Base-by-base conservation (phyloP, 2,797 vertebrate genomes). In the Menidia menidia region DNA sequence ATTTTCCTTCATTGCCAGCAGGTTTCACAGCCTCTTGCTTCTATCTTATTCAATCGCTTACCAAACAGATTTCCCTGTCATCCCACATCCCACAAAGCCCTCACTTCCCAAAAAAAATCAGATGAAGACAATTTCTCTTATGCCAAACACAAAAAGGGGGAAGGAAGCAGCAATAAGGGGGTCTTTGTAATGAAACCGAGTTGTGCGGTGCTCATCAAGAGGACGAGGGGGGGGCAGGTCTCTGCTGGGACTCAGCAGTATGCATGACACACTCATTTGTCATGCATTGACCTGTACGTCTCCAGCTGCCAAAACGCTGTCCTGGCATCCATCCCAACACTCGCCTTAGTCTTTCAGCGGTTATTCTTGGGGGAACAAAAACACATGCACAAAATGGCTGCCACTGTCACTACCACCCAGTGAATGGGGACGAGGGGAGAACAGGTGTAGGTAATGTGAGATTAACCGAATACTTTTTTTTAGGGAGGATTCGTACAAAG, bases 261-360 rank as follows among this genome's bases (percentile, higher is more conserved):
- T 78, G 81, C 80, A 71, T 80, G 85, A 89, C 89, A 89, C 78
- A 67, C 81, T 92, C 87, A 82, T 91, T 89, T 88, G 81, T 92
- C 88, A 91, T 88, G 85, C 83, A 76, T 68, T 73, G 77, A 73
- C 71, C 86, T 71, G 75, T 33, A 39, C 14, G 42, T 80, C 63
- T 63, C 25, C 80, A 66, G 64, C 79, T 88, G 86, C 90, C 89
- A 91, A 90, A 77, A 80, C 3, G 7, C 81, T 65, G 72, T 84
- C 75, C 78, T 91, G 89, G 89, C 88, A 79, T 59, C 54, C 44
- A 4, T 77, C 86, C 90, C 80, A 56, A 77, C 75, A 66, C 70
- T 63, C 78, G 77, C 60, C 80, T 81, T 76, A 78, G 78, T 87
- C 85, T 75, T 73, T 75, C 73, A 64, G 64, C 75, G 68, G 69